Evolutionary conservation across 1,140 invertebrate species (phyloP).

Genomic region (Drosophila kikkawai): DNA sequence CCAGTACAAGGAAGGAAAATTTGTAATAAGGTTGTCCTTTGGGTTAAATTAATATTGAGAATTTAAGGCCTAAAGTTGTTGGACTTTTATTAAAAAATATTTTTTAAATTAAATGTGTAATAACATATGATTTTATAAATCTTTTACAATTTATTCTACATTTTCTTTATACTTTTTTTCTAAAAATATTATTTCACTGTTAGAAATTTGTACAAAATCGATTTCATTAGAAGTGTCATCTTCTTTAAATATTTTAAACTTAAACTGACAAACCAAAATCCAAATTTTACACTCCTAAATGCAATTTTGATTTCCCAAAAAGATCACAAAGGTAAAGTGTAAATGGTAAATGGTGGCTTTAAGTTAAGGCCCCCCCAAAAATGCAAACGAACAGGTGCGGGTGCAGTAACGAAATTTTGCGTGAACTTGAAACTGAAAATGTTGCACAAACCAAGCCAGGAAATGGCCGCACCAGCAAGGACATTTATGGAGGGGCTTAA

Average conservation of each 20-base stretch:
- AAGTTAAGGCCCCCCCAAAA: constrained; percentile 2
- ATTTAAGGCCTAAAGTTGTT: no score
- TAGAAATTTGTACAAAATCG: not conserved
- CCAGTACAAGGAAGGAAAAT: not conserved
- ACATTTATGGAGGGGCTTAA: constrained; percentile 34
- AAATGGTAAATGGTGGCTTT: not conserved
- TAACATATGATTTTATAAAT: no score
- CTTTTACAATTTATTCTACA: not conserved
- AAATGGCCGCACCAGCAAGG: constrained; percentile 43
- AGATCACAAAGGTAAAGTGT: not conserved
- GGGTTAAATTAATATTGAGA: no score
- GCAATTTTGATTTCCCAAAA: not conserved
- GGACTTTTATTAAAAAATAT: no score
- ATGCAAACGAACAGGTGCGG: not conserved
- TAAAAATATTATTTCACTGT: not conserved
- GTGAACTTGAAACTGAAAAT: constrained; percentile 58
- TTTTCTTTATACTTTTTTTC: not conserved
- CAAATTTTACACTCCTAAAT: not conserved
- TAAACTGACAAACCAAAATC: not conserved
- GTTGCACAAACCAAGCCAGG: constrained; percentile 32
- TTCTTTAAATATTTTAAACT: not conserved
- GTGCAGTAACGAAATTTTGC: constrained; percentile 18
- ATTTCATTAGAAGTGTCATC: no score
- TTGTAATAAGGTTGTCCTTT: no score
- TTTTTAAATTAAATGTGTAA: no score